Evolutionary conservation across 2,888 invertebrate species (phyloP), one percentile per base, ranked within the genome.

Genomic region (Epsilonema sp.): DNA sequence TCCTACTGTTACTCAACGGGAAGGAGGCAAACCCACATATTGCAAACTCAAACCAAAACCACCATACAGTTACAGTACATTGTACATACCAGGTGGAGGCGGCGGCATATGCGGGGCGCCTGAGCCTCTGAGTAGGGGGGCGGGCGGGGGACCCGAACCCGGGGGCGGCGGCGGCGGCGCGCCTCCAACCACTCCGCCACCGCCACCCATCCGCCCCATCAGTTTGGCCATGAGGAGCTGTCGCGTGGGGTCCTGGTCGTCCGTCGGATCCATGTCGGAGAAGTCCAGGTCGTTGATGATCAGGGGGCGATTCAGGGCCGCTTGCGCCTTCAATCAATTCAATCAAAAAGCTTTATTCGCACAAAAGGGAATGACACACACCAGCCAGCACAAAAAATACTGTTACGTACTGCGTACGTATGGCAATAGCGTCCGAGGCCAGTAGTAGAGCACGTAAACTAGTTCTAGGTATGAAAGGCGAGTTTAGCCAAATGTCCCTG

Each of bases 251-350:
- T 56, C 56, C 51, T 58, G 59, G 47, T 78, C 76, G 63, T 92
- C 92, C 55, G 92, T 89, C 47, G 83, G 84, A 44, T 76, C 77
- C 46, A 97, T 73, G 67, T 94, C 92, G 13, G 86, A 86, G 68
- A 97, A 97, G 68, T 97, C 94, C 61, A 94, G 74, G 68, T 94
- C 92, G 65, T 90, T 87, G 52, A 75, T 71, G 42, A 87, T 74
- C 53, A 82, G 78, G 2, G 69, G 67, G n/a, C 52, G 80, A 2
- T 56, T 56, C 43, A 60, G 54, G 8, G 20, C 13, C 48, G 60
- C 59, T 3, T 58, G 59, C 20, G 62, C 62, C 54, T 54, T 26
- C 16, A 51, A 8, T 43, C 16, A n/a, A 42, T n/a, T n/a, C n/a
- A n/a, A n/a, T n/a, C n/a, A n/a, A n/a, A n/a, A n/a, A n/a, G n/a